Percentiles rank a stretch among this genome's conserved stretches.
These are phyloP conservation scores for Benthochromis sp. DNA, from an alignment of 2,113 vertebrate genomes.

Conservation along the genomic window DNA sequence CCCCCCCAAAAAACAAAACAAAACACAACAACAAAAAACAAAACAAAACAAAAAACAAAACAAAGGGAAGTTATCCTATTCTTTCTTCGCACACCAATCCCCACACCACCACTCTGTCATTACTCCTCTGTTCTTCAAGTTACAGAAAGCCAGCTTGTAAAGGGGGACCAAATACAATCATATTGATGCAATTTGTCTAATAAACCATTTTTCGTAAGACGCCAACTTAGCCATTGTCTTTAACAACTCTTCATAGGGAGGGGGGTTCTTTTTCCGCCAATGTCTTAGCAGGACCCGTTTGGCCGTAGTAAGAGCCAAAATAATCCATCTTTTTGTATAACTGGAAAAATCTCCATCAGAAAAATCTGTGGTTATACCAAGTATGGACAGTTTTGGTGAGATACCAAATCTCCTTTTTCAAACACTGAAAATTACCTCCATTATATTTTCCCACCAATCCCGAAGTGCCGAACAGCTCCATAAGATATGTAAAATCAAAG, in stretches of 20 bases:
- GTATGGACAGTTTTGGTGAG: too few species aligned
- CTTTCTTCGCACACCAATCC: not conserved
- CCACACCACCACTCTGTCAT: not conserved
- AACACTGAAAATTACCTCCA: not conserved
- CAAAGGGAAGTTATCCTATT: not conserved
- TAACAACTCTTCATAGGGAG: too few species aligned
- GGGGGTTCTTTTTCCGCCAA: too few species aligned
- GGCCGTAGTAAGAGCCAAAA: accelerated
- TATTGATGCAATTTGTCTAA: too few species aligned
- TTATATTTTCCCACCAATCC: not conserved
- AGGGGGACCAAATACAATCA: not conserved
- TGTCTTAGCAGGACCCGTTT: too few species aligned
- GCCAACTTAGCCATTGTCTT: too few species aligned
- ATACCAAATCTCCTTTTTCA: not conserved
- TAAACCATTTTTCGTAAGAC: too few species aligned
- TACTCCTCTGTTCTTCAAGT: not conserved
- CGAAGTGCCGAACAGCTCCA: accelerated
- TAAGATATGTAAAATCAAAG: not conserved
- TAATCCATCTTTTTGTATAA: too few species aligned
- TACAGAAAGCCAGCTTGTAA: not conserved
- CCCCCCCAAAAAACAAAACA: accelerated
- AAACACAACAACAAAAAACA: too few species aligned
- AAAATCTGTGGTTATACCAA: accelerated
- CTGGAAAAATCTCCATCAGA: too few species aligned
- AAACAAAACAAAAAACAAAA: accelerated